Evolutionary conservation across 2,888 invertebrate genomes (phyloP).

Genomic region (Cantharis rustica): DNA sequence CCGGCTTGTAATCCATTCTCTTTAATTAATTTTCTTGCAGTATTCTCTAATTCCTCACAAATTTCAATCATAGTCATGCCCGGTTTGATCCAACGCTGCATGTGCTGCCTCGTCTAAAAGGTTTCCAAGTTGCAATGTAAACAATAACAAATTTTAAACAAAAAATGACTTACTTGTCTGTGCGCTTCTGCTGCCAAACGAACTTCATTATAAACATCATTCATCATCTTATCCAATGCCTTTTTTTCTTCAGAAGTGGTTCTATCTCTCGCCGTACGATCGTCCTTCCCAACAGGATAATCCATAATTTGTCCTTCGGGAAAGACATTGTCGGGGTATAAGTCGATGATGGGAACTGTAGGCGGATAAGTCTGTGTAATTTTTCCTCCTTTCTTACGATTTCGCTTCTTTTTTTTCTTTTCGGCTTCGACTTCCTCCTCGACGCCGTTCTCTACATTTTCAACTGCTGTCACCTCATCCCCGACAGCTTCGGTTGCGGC

Average conservation of each 20-base stretch:
- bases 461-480: conserved; percentile 33
- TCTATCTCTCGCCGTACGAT: conserved; percentile 84
- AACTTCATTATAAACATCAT: conserved; percentile 92
- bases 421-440: conserved; percentile 64
- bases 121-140: not conserved
- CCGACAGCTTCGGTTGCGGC: conserved; percentile 6
- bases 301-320: conserved; percentile 91
- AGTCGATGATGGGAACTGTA: conserved; percentile 81
- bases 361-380: conserved; percentile 82
- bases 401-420: conserved; percentile 69
- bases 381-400: conserved; percentile 56
- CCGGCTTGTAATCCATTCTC: conserved; percentile 96
- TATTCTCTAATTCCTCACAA: conserved; percentile 93
- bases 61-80: conserved; percentile 99
- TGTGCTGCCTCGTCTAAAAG: conserved; percentile 82
- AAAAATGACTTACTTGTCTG: conserved; percentile 70
- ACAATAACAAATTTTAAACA: not conserved
- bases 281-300: conserved; percentile 77
- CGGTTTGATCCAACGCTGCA: conserved; percentile 93
- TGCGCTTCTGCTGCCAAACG: conserved; percentile 98
- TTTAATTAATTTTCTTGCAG: conserved; percentile 87
- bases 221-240: conserved; percentile 87
- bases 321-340: conserved; percentile 82
- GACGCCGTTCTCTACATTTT: conserved; percentile 38
- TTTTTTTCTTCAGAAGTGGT: conserved; percentile 86